These are phyloP conservation scores for Parazoanthus darwini DNA, from an alignment of 92 coral and sea anemone species.

Conservation along the genomic window DNA sequence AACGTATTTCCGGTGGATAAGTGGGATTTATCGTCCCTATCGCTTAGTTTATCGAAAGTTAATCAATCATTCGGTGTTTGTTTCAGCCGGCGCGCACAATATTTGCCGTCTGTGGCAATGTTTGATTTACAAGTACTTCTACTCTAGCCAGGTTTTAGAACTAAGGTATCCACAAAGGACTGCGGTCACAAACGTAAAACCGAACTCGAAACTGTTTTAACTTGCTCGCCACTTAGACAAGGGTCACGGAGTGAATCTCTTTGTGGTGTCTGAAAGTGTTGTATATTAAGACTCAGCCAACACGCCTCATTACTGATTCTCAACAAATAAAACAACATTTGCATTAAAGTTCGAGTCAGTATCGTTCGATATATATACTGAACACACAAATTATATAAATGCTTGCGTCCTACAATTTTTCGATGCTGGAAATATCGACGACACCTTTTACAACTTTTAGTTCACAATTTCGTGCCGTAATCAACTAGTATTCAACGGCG, in stretches of 20 bases:
- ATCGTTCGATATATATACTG: not conserved
- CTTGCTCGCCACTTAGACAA: not conserved
- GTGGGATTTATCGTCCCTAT: not conserved
- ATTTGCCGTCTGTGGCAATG: not conserved
- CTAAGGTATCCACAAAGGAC: not conserved
- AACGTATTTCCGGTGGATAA: conserved; percentile 1
- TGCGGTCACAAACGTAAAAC: not conserved
- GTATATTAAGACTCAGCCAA: not conserved
- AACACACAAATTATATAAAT: no score
- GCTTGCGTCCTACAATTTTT: no score
- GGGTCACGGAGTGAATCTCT: not conserved
- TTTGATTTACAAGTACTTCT: not conserved
- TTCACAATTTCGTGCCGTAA: not conserved
- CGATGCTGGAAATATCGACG: not conserved
- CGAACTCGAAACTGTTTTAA: not conserved
- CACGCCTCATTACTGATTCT: not conserved
- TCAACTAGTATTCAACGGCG: not conserved
- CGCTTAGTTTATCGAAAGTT: not conserved
- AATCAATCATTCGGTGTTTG: not conserved
- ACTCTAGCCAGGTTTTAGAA: not conserved
- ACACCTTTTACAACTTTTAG: not conserved
- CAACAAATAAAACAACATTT: not conserved
- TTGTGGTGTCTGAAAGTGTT: not conserved
- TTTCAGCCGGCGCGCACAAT: not conserved
- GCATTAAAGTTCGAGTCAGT: not conserved